Evolutionary conservation across 2,888 invertebrate genomes (phyloP).

Genomic region (Drosophila algonquin): DNA sequence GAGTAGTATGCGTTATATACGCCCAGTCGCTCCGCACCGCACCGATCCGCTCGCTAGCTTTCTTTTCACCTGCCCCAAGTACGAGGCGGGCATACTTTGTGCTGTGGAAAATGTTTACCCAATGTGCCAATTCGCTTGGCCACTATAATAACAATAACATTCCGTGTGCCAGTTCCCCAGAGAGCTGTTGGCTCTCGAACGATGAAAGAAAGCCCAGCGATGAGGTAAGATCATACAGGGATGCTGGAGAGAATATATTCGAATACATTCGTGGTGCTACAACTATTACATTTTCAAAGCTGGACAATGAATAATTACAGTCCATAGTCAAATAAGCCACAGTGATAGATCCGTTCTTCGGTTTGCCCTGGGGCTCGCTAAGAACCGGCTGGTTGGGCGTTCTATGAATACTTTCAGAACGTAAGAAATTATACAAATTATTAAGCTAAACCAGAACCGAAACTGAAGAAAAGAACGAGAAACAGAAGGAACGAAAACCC

Average conservation of each 20-base stretch:
- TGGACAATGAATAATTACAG: too few relatives aligned
- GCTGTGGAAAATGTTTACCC: slow-evolving; percentile 71
- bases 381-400: background rate
- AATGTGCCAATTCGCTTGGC: slow-evolving; percentile 72
- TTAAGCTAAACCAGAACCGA: background rate
- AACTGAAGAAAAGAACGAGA: background rate
- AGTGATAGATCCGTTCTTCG: background rate
- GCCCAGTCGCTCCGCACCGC: too few relatives aligned
- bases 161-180: slow-evolving; percentile 25
- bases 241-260: background rate
- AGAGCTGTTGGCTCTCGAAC: slow-evolving; percentile 54
- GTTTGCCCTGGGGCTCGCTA: background rate
- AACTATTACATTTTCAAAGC: too few relatives aligned
- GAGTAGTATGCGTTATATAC: slow-evolving; percentile 5
- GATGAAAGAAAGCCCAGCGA: slow-evolving; percentile 63
- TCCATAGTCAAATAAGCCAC: too few relatives aligned
- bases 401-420: background rate
- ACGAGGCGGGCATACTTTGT: slow-evolving; percentile 11
- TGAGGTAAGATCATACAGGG: slow-evolving; percentile 61
- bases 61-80: slow-evolving; percentile 53
- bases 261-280: too few relatives aligned
- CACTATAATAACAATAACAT: slow-evolving; percentile 59
- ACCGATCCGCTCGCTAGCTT: slow-evolving; percentile 46
- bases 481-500: background rate
- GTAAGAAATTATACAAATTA: background rate